Evolutionary conservation across 1,140 invertebrate genomes (phyloP).

Genomic region (Colletes gigas): DNA sequence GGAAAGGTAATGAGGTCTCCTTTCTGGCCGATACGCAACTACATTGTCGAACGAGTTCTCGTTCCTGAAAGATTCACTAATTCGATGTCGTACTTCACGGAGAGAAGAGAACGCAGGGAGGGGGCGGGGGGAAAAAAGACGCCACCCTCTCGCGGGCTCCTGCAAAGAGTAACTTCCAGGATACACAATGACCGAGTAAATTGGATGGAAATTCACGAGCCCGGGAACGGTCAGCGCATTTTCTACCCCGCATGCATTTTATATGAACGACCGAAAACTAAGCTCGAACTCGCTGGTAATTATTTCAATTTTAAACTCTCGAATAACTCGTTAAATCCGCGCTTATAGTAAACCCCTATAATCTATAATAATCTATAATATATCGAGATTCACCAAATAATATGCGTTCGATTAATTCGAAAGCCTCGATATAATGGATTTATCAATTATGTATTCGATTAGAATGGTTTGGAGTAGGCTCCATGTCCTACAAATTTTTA

Average conservation of each 20-base stretch:
- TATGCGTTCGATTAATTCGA: too few species aligned
- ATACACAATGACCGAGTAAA: conserved; percentile 34
- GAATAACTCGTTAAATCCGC: background rate
- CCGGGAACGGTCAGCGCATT: conserved; percentile 18
- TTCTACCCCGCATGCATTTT: conserved; percentile 2
- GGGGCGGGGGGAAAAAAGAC: background rate
- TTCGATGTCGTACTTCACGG: background rate
- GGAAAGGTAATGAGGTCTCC: background rate
- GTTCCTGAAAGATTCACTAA: conserved; percentile 11
- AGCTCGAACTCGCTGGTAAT: background rate
- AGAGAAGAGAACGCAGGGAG: background rate
- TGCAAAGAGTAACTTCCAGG: conserved; percentile 6
- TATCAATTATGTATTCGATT: too few species aligned
- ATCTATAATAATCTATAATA: too few species aligned
- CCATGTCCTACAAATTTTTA: too few species aligned
- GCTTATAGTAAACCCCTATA: too few species aligned
- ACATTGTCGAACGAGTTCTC: background rate
- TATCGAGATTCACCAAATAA: too few species aligned
- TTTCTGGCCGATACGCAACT: background rate
- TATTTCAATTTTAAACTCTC: conserved; percentile 5
- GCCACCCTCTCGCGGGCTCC: background rate
- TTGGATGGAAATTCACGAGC: conserved; percentile 48
- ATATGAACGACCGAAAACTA: background rate
- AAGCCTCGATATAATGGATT: too few species aligned
- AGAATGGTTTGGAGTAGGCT: too few species aligned